Percentiles rank a stretch among this genome's conserved stretches.
phyloP scores from a whole-genome alignment of 64 coral and sea anemone genomes.

The Montipora sp. region DNA sequence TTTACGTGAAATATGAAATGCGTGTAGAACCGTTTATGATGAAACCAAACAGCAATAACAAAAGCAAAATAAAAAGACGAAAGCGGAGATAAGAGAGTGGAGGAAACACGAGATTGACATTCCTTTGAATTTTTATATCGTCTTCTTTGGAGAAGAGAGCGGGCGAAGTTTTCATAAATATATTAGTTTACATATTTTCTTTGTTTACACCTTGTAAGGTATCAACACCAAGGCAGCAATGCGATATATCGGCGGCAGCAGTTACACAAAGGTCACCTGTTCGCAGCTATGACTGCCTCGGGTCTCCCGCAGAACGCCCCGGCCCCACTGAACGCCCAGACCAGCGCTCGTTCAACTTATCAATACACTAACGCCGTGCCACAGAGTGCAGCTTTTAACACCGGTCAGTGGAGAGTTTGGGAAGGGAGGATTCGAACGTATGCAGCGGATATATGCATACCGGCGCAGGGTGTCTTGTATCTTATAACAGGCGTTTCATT shows the following conservation, averaged over 20 bases:
- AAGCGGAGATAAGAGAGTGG: not conserved
- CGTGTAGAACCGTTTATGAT: not conserved
- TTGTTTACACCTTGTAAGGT: not conserved
- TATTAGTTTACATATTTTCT: not conserved
- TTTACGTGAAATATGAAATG: not conserved
- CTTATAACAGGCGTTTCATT: not conserved
- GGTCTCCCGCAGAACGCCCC: not conserved
- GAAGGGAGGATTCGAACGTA: not conserved
- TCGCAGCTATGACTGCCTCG: not conserved
- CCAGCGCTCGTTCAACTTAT: not conserved
- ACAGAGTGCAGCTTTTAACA: not conserved
- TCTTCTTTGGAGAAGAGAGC: not conserved
- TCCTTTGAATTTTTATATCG: not conserved
- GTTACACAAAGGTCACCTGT: not conserved
- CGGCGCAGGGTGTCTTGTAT: not conserved
- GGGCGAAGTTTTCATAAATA: not conserved
- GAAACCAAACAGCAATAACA: not conserved
- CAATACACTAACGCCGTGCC: not conserved
- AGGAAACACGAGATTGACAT: not conserved
- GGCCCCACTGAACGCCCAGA: not conserved
- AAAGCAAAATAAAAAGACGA: not conserved
- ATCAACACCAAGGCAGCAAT: not conserved
- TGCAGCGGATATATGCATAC: not conserved
- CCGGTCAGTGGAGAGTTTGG: not conserved
- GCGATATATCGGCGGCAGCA: not conserved